phyloP scores from a whole-genome alignment of 2,797 vertebrate genomes.

The Prunella strophiata region DNA sequence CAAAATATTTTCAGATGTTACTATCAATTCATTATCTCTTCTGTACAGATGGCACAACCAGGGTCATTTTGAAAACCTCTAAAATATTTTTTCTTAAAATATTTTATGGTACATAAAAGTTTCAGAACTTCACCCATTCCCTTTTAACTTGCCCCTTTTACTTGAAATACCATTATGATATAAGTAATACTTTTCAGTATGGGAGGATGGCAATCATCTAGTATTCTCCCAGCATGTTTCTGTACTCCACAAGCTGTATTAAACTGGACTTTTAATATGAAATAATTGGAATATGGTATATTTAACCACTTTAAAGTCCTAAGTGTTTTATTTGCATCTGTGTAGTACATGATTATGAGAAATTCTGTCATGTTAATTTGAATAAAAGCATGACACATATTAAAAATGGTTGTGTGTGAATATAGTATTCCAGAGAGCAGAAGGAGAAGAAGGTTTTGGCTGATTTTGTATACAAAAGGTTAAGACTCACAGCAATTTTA shows the following conservation, averaged over 20 bases:
- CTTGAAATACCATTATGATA: not conserved
- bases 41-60: not conserved
- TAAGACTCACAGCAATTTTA: not conserved
- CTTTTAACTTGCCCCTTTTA: not conserved
- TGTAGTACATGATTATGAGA: not conserved
- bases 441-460: not conserved
- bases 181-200: not conserved
- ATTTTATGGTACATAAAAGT: not conserved
- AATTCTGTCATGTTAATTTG: not conserved
- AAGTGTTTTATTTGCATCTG: not conserved
- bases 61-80: conserved; percentile 11
- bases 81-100: not conserved
- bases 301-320: not conserved
- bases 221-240: not conserved
- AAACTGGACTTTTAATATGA: not conserved
- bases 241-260: not conserved
- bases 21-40: conserved; percentile 40
- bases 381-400: not conserved
- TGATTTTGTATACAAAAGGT: not conserved
- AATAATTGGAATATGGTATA: not conserved
- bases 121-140: conserved; percentile 30
- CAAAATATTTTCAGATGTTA: conserved; percentile 40
- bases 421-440: not conserved
- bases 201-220: not conserved
- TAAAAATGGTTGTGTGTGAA: not conserved